A percentile compares a stretch with the other conserved stretches of the same genome.
Conservation (phyloP, 1,140 invertebrate genomes). For the Drosophila serrata region DNA sequence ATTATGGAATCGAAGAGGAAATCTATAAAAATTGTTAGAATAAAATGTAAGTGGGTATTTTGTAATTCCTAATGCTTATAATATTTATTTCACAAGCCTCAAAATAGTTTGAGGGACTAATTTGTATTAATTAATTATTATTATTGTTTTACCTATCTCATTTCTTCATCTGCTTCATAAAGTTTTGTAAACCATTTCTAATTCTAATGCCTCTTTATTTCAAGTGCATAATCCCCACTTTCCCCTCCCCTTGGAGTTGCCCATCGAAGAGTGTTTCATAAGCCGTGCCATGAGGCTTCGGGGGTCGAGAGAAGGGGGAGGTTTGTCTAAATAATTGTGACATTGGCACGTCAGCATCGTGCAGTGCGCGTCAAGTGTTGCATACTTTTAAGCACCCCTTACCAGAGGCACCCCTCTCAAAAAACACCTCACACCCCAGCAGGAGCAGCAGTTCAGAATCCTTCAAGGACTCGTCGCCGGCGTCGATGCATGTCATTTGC, state of each 20-base stretch:
- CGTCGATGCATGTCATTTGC: conserved; percentile 76
- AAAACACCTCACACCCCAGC: background rate
- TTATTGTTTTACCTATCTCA: no score
- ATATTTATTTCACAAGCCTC: no score
- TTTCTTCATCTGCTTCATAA: background rate
- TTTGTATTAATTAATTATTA: background rate
- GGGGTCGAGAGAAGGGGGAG: background rate
- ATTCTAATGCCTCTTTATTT: background rate
- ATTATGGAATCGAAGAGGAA: no score
- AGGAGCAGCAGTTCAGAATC: background rate
- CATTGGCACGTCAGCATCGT: conserved; percentile 66
- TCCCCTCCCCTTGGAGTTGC: background rate
- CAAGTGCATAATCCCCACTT: background rate
- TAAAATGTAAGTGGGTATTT: no score
- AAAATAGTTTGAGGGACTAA: no score
- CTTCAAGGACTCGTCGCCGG: conserved; percentile 33
- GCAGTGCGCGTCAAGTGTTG: conserved; percentile 67
- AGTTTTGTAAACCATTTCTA: background rate
- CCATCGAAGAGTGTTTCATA: conserved; percentile 28
- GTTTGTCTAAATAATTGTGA: conserved; percentile 76
- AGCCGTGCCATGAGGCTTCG: conserved; percentile 21
- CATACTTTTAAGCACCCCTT: conserved; percentile 61
- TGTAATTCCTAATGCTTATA: no score
- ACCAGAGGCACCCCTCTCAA: background rate
- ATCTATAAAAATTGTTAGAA: no score